Base-by-base conservation (phyloP, 2,797 vertebrate species). In the Acanthurus leucopareius region DNA sequence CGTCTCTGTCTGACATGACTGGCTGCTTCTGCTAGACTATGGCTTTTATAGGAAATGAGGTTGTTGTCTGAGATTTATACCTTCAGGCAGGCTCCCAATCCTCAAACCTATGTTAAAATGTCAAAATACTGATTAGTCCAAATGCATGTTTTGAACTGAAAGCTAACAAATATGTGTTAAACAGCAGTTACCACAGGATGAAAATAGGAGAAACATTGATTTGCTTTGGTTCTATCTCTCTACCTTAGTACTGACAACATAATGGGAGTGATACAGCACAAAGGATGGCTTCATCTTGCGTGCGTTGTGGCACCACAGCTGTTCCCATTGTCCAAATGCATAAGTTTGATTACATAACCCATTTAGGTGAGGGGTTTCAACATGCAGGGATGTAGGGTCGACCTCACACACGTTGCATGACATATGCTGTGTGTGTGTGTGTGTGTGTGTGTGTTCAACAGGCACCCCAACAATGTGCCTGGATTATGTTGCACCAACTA, bases 211-310 rank as follows among this genome's bases (percentile, higher is more conserved):
- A 79, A 52, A 38, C 19, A 63, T 59, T 51, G 1, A 16, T 38
- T 28, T n/a, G 49, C 69, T 61, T 63, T 77, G 68, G 77, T 65
- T 80, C 53, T 35, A 32, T 56, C 67, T 16, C n/a, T 11, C 51
- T 40, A 0, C 53, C 53, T 72, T 53, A 4, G 32, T 38, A n/a
- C 20, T 78, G 67, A 62, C 75, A 53, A 22, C 66, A 57, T 69
- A 51, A 72, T 52, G 20, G 74, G 54, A 67, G 69, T 77, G 87
- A 82, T 77, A 28, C 57, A 20, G 59, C 62, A 89, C 73, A 84
- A 79, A 77, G 57, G 49, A 52, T 77, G 77, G 77, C 78, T 79
- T 84, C 78, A 82, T 77, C 58, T 81, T 47, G 48, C 28, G 19
- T 77, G 65, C 2, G 16, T 53, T n/a, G n/a, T 42, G 42, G 66